These are phyloP conservation scores for Rhadina sibilatrix DNA, from an alignment of 2,113 vertebrate genomes.

Conservation along the genomic window DNA sequence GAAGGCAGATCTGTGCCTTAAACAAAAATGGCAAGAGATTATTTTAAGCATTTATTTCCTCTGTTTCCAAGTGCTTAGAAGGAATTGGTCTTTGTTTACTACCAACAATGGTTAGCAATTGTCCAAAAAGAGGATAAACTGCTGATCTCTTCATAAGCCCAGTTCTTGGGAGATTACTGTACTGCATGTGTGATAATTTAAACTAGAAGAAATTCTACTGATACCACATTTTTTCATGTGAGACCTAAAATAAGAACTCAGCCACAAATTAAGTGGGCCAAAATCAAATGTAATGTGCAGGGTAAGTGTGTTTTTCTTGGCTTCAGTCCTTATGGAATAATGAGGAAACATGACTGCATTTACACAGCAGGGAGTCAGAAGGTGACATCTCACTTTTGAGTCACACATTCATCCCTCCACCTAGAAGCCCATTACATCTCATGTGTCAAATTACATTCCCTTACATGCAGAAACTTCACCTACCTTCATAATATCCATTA, in stretches of 20 bases:
- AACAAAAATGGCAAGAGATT: not conserved
- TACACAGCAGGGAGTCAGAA: not conserved
- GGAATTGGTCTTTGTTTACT: not conserved
- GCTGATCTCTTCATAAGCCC: not conserved
- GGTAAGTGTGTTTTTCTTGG: not conserved
- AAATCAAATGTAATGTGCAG: not conserved
- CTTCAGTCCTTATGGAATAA: not conserved
- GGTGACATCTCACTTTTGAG: not conserved
- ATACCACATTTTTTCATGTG: not conserved
- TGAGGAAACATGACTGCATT: not conserved
- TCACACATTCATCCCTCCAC: not conserved
- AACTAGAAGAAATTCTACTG: not conserved
- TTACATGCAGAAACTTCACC: not conserved
- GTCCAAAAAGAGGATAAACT: not conserved
- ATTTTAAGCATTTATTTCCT: not conserved
- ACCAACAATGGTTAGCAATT: not conserved
- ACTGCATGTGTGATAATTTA: not conserved
- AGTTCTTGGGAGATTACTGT: not conserved
- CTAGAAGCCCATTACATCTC: not conserved
- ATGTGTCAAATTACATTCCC: not conserved
- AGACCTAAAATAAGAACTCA: not conserved
- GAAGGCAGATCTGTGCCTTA: not conserved
- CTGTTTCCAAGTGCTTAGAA: not conserved
- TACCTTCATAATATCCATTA: not conserved
- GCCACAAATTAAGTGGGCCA: not conserved